Evolutionary conservation across 1,140 invertebrate genomes (phyloP), one percentile per base, ranked within the genome.

Genomic region (Drosophila insularis): DNA sequence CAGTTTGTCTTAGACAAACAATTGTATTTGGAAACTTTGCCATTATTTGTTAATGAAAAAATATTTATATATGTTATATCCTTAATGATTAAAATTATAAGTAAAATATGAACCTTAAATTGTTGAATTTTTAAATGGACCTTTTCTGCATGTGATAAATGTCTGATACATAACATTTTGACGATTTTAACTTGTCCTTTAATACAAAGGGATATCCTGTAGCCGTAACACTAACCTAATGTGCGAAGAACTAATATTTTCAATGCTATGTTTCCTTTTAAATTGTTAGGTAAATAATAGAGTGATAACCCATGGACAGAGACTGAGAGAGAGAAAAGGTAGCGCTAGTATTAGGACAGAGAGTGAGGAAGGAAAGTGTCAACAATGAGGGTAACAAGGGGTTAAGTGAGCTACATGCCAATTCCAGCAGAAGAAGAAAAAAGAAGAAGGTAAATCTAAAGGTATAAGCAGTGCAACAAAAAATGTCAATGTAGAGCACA

Each of bases 331-430:
- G n/a, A 2, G 14, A 17, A 5, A 39, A n/a, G 37, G 13, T 13
- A 14, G 40, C 1, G 14, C 14, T 5, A 43, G 14, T n/a, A 43
- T 17, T 17, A 17, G 1, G 43, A 50, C 8, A 3, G 35, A 35
- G 19, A 46, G 5, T 19, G 40, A 46, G 43, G 10, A 46, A 17
- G 19, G 14, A 46, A 66, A 71, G 62, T 81, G 82, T 87, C 81
- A 81, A 86, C 68, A 70, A 63, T 80, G 27, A 27, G 27, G 27
- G 27, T 27, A 27, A 80, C 66, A 53, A 75, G 60, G 59, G 56
- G 32, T 37, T 19, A 37, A 59, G 56, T 66, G 70, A 60, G 56
- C 32, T 23, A 23, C 59, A 66, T 67, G 72, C 73, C 72, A 73
- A 67, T 74, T 43, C 43, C 43, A 50, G 43, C 43, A 50, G 43